Percentiles rank a stretch among this genome's conserved stretches.
phyloP scores from a whole-genome alignment of 2,797 vertebrate genomes.

The Merluccius polli region DNA sequence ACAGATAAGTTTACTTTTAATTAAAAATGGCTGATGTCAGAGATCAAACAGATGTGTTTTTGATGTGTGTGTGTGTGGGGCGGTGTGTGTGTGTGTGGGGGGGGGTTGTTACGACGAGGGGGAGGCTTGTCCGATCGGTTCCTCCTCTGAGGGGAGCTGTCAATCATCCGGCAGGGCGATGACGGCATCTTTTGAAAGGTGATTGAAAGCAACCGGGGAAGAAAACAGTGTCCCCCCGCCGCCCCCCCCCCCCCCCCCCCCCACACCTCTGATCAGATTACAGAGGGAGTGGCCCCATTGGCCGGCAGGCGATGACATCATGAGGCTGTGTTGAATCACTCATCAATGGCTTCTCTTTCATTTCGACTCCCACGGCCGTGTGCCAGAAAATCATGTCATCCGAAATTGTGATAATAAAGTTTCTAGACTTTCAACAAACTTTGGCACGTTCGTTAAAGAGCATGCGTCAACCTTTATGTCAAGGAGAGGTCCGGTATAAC shows the following conservation, averaged over 20 bases:
- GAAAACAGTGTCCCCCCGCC: background rate
- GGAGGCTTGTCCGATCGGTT: background rate
- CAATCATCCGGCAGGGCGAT: background rate
- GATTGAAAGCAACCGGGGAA: slow-evolving; percentile 1
- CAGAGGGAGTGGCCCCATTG: slow-evolving; percentile 7
- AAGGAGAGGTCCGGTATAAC: background rate
- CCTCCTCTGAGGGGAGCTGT: background rate
- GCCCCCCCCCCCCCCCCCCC: too few relatives aligned
- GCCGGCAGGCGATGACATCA: background rate
- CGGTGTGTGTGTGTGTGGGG: too few relatives aligned
- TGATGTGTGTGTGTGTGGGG: background rate
- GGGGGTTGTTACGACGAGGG: too few relatives aligned
- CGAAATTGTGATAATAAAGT: background rate
- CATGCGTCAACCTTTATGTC: background rate
- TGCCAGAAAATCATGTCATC: background rate
- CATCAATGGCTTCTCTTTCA: background rate
- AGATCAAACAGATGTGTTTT: background rate
- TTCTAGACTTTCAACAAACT: background rate
- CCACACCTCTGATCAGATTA: slow-evolving; percentile 1
- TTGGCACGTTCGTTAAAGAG: background rate
- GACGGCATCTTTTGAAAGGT: slow-evolving; percentile 4
- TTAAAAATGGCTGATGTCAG: background rate
- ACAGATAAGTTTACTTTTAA: slow-evolving; percentile 4
- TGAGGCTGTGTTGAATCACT: background rate
- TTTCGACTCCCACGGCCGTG: background rate